These are phyloP conservation scores for Eurystomus glaucurus DNA, from an alignment of 2,797 vertebrate genomes.

Conservation along the genomic window DNA sequence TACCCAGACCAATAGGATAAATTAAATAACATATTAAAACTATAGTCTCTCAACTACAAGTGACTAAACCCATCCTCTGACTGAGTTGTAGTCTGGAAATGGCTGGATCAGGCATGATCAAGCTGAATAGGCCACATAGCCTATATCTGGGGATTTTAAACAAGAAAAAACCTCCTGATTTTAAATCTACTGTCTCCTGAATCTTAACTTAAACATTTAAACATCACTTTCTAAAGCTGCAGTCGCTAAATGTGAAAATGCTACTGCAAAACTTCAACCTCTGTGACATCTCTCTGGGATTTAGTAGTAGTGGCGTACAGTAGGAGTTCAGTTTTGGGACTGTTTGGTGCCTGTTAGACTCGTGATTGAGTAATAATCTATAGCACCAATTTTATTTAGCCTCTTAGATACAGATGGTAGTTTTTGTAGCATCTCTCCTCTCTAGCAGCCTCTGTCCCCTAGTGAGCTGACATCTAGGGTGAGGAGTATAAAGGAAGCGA, in stretches of 20 bases:
- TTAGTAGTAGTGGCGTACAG: not conserved
- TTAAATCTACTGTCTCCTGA: not conserved
- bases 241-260: not conserved
- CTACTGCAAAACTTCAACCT: not conserved
- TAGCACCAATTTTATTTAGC: not conserved
- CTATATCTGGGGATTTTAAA: not conserved
- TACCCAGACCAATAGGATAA: not conserved
- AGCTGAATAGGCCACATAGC: not conserved
- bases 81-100: not conserved
- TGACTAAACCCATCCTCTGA: not conserved
- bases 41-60: not conserved
- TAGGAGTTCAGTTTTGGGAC: not conserved
- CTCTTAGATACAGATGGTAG: not conserved
- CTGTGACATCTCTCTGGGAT: not conserved
- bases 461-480: not conserved
- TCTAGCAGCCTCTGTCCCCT: not conserved
- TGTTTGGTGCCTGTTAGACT: not conserved
- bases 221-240: not conserved
- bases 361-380: not conserved
- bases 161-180: not conserved
- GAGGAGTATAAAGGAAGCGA: not conserved
- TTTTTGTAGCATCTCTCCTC: not conserved
- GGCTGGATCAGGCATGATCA: not conserved
- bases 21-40: slow-evolving; percentile 11
- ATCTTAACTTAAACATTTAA: not conserved